Base-by-base conservation (phyloP, 2,888 invertebrate species). In the Nomada fabriciana region DNA sequence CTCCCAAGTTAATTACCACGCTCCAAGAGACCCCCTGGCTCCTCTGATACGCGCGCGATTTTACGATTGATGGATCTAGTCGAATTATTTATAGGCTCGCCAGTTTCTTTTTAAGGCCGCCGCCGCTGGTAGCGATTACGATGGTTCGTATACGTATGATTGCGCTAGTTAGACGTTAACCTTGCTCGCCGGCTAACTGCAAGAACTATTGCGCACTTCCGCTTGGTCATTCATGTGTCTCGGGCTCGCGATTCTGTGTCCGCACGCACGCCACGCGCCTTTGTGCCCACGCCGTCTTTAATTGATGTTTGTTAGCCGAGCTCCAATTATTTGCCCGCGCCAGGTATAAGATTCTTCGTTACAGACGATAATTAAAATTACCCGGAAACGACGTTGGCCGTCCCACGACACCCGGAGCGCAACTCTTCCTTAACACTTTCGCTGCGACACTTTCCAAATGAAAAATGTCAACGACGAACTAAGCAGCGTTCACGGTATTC, bases 251-350 rank as follows among this genome's bases (percentile, higher is more conserved):
- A 83, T 85, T 68, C 53, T 53, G 55, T 61, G 69, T 84, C 70
- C 80, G 74, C 71, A 29, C 74, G 70, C 57, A 76, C 72, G 79
- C 84, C 64, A 81, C 83, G 42, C 65, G 29, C 47, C 25, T 59
- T 83, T 80, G 63, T 80, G 85, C 87, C 84, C 84, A 88, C 84
- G 20, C 23, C 78, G 85, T 81, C 82, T 87, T 85, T 90, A 90
- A 91, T 91, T 91, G 88, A 83, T 86, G 89, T 85, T 89, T 90
- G 88, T 87, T 86, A 77, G 83, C 75, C 20, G 4, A 64, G 36
- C 25, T 69, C 43, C 75, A 77, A 85, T 81, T 79, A 68, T 29
- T 76, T 36, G 23, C 50, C 29, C 47, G 47, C 15, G 47, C 3
- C 47, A 13, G 47, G 47, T 2, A 11, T 2, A 11, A 15, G 15